Evolutionary conservation across 2,888 invertebrate species (phyloP), one percentile per base, ranked within the genome.

Genomic region (Diogma glabrata): DNA sequence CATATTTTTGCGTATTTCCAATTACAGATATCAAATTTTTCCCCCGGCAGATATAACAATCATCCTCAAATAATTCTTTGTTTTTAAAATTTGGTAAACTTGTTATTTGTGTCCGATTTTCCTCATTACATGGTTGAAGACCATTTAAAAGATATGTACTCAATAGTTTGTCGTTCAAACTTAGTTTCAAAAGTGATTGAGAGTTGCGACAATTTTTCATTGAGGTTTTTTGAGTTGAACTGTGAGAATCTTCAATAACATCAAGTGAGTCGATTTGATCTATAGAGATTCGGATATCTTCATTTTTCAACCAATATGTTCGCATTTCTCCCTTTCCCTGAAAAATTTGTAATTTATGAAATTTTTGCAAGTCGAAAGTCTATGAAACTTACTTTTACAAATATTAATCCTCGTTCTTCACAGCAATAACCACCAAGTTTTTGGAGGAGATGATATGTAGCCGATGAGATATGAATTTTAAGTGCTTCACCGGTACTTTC

Each of bases 241-340:
- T 17, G 16, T 14, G n/a, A 10, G n/a, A 16, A 12, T 28, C 28
- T 43, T 50, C 22, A 14, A 19, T n/a, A n/a, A n/a, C n/a, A n/a
- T n/a, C n/a, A n/a, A n/a, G n/a, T n/a, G n/a, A n/a, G n/a, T n/a
- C n/a, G n/a, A n/a, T n/a, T n/a, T n/a, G n/a, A n/a, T n/a, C n/a
- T n/a, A n/a, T n/a, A n/a, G n/a, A n/a, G n/a, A n/a, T n/a, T n/a
- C n/a, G n/a, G n/a, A n/a, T 46, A 49, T 76, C 78, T 65, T 83
- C 81, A 1, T 81, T 79, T 0, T 77, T 67, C 2, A 85, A 67
- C 84, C 84, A 85, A 69, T 79, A 84, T 0, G 84, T 85, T 56
- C 74, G 71, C 82, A 85, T 83, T 55, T 82, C 81, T 3, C 85
- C 84, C 71, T 84, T 84, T 1, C 85, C 85, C 82, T 84, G 58